phyloP scores from a whole-genome alignment of 1,140 invertebrate species.

The Scaptodrosophila lebanonensis region DNA sequence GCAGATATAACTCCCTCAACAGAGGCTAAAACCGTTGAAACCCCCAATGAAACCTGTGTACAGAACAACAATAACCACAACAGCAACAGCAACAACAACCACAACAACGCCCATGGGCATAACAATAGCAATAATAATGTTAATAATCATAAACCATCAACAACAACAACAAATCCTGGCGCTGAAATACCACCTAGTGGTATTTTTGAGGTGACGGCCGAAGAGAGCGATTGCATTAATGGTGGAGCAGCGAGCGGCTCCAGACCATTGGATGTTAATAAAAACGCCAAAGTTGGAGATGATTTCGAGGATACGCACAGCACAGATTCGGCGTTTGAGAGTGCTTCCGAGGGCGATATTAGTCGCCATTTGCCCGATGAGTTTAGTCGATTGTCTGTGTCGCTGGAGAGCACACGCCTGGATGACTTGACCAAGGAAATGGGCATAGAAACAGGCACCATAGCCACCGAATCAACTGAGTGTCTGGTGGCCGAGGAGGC shows the following conservation, averaged over 20 bases:
- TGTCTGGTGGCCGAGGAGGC: slow-evolving; percentile 52
- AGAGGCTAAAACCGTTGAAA: slow-evolving; percentile 74
- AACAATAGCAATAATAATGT: slow-evolving; percentile 52
- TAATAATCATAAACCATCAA: slow-evolving; percentile 22
- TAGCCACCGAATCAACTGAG: slow-evolving; percentile 70
- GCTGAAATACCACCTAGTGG: slow-evolving; percentile 2
- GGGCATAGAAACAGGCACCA: slow-evolving; percentile 71
- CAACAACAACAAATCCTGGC: slow-evolving; percentile 20
- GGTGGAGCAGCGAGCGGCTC: slow-evolving; percentile 29
- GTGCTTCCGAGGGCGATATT: slow-evolving; percentile 70
- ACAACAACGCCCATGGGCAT: slow-evolving; percentile 49
- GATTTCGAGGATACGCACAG: slow-evolving; percentile 74
- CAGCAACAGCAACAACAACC: slow-evolving; percentile 35
- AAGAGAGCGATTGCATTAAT: slow-evolving; percentile 67
- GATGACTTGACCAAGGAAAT: slow-evolving; percentile 62
- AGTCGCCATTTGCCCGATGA: slow-evolving; percentile 72
- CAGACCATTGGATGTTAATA: slow-evolving; percentile 62
- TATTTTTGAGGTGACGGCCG: slow-evolving; percentile 65
- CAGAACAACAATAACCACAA: slow-evolving; percentile 50
- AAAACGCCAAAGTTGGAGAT: slow-evolving; percentile 53
- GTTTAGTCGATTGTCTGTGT: slow-evolving; percentile 65
- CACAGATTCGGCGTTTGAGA: slow-evolving; percentile 75
- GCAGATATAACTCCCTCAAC: slow-evolving; percentile 71
- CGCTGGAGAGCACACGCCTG: slow-evolving; percentile 63
- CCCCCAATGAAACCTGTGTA: slow-evolving; percentile 71